Conservation (phyloP, 2,888 invertebrate genomes). For the Tolmerus cingulatus region DNA sequence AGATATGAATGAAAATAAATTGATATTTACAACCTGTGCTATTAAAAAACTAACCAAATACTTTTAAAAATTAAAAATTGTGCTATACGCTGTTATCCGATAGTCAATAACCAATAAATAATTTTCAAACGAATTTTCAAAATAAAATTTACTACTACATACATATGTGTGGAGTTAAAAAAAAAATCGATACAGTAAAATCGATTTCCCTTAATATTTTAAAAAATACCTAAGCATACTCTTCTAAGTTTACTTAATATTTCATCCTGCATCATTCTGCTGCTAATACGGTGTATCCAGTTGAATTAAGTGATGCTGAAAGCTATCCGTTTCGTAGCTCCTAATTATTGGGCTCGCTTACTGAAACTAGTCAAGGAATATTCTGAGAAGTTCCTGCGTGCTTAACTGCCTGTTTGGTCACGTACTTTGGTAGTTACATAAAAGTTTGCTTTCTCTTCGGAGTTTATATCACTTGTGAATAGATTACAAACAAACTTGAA, state of each 20-base stretch:
- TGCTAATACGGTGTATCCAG: background rate
- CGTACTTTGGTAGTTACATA: background rate
- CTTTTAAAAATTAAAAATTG: too few relatives aligned
- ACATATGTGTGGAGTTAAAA: too few relatives aligned
- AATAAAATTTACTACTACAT: too few relatives aligned
- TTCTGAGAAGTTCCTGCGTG: background rate
- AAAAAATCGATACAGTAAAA: background rate
- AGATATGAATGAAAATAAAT: too few relatives aligned
- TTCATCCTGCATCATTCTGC: background rate
- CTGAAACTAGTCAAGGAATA: background rate
- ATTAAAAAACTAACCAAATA: too few relatives aligned
- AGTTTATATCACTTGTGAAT: background rate
- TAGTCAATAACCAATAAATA: too few relatives aligned
- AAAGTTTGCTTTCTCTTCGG: background rate
- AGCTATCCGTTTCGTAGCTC: background rate
- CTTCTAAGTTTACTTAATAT: background rate
- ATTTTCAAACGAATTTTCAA: too few relatives aligned
- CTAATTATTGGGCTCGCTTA: background rate
- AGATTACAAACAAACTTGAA: background rate
- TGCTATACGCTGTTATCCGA: too few relatives aligned
- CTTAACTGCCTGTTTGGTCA: background rate
- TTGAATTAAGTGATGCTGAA: background rate
- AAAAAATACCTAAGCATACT: background rate
- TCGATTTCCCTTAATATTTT: background rate
- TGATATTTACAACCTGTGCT: too few relatives aligned